phyloP scores from a whole-genome alignment of 2,797 vertebrate species.

The Myotis daubentonii region DNA sequence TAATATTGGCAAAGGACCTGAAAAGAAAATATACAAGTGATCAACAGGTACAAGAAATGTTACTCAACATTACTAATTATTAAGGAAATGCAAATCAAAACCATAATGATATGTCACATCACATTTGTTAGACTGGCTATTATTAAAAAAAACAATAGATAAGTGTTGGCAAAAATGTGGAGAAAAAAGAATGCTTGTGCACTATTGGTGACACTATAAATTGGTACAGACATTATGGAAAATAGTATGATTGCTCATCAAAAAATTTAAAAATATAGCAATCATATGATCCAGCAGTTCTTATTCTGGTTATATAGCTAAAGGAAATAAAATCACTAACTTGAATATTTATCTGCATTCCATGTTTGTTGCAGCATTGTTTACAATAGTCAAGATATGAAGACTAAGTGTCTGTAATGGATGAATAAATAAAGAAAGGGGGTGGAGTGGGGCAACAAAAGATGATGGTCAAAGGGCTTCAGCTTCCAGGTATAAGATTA shows the following conservation, averaged over 20 bases:
- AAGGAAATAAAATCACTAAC: not conserved
- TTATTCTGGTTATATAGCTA: not conserved
- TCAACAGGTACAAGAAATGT: not conserved
- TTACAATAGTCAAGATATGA: not conserved
- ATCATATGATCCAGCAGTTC: not conserved
- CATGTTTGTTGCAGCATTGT: not conserved
- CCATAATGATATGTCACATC: not conserved
- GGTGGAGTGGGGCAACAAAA: not conserved
- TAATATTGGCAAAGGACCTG: not conserved
- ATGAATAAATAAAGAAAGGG: not conserved
- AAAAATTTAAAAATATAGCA: not conserved
- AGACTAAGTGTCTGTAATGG: not conserved
- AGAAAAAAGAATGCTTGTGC: not conserved
- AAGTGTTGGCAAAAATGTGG: not conserved
- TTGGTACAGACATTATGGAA: not conserved
- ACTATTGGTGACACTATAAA: not conserved
- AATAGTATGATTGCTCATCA: not conserved
- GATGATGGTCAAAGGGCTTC: not conserved
- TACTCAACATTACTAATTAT: not conserved
- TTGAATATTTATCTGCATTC: not conserved
- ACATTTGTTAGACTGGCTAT: not conserved
- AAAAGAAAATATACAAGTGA: not conserved
- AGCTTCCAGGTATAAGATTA: not conserved
- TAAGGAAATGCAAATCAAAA: not conserved
- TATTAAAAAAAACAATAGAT: not conserved